Evolutionary conservation across 2,888 invertebrate genomes (phyloP).

Genomic region (Lumbricus terrestris): DNA sequence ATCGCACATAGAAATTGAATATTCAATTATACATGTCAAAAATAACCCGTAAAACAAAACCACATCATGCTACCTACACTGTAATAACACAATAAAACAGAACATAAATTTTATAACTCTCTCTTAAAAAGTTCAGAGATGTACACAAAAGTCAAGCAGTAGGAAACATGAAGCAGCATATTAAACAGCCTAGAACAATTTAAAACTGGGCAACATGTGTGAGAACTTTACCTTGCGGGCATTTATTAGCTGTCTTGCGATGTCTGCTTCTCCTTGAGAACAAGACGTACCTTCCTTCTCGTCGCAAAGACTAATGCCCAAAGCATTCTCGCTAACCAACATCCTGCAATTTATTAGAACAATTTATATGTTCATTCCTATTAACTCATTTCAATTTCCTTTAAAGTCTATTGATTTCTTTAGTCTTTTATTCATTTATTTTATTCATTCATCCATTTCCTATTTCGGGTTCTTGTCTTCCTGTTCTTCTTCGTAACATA

Average conservation of each 20-base stretch:
- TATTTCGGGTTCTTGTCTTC: background rate
- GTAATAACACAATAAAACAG: too few species aligned
- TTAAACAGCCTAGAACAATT: background rate
- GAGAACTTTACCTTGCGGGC: background rate
- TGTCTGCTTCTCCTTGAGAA: constrained; percentile 4
- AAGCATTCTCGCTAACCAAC: background rate
- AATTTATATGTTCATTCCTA: background rate
- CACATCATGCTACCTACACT: too few species aligned
- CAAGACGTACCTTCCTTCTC: background rate
- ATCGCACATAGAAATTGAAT: too few species aligned
- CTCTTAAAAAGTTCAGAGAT: too few species aligned
- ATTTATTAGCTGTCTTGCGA: background rate
- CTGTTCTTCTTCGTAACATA: background rate
- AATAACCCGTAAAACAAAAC: too few species aligned
- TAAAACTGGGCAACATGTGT: background rate
- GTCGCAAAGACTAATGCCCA: background rate
- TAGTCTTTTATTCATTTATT: too few species aligned
- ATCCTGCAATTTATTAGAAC: background rate
- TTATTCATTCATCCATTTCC: background rate
- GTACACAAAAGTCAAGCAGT: too few species aligned
- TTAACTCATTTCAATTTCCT: background rate
- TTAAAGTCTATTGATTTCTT: background rate
- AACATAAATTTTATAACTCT: too few species aligned
- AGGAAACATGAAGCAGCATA: too few species aligned
- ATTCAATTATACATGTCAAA: too few species aligned